These are phyloP conservation scores for Lasioglossum vierecki DNA, from an alignment of 2,888 invertebrate genomes.

Conservation along the genomic window DNA sequence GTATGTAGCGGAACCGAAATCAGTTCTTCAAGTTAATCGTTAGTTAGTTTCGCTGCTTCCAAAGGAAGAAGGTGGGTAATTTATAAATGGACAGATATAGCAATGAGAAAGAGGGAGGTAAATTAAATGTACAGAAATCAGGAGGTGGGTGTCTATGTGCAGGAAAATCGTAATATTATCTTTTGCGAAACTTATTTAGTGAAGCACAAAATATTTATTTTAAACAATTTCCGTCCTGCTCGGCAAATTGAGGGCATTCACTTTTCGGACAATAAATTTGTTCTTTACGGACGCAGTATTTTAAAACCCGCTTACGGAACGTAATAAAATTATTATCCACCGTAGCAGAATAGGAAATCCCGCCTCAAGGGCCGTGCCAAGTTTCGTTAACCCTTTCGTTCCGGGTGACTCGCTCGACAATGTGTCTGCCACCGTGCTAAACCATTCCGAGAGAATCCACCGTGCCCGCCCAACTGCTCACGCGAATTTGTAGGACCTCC, in stretches of 20 bases:
- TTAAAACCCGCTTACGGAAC: background rate
- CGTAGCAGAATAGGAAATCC: background rate
- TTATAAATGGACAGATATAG: background rate
- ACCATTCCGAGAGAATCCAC: background rate
- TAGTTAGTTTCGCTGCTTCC: background rate
- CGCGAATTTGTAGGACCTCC: background rate
- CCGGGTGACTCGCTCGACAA: background rate
- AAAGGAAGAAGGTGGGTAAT: background rate
- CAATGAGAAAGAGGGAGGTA: background rate
- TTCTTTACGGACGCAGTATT: background rate
- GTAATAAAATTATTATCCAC: background rate
- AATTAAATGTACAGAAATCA: background rate
- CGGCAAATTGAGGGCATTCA: background rate
- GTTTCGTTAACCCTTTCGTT: slow-evolving; percentile 4
- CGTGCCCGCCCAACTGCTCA: background rate
- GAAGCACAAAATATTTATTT: background rate
- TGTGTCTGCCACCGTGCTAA: background rate
- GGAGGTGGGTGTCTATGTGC: background rate
- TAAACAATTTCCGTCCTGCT: background rate
- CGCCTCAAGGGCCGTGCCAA: background rate
- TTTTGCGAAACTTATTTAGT: too few relatives aligned
- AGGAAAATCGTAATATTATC: background rate
- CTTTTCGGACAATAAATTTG: background rate
- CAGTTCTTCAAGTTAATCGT: background rate
- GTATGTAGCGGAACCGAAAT: background rate